Evolutionary conservation across 2,113 vertebrate species (phyloP), one percentile per base, ranked within the genome.

Genomic region (Hippocampus comes): DNA sequence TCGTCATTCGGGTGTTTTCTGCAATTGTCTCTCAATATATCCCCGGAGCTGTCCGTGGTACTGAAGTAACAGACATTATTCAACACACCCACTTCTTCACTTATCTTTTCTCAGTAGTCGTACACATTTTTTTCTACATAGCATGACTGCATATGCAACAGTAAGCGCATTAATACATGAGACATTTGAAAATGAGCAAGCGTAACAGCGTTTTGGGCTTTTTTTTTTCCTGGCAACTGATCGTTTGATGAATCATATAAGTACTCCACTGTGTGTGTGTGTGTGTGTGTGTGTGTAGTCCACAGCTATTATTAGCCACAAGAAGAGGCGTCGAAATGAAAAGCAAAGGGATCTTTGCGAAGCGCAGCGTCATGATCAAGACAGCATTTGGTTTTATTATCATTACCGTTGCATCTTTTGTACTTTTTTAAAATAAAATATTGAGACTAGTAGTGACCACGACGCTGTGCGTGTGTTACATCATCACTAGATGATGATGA

Each of bases 321-420:
- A 66, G 42, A 27, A 48, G 64, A 66, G 64, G 64, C 43, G 64
- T 66, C 38, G 14, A 66, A 66, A 49, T 25, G 23, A 66, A 46
- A 18, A 25, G 64, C 23, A 59, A 59, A 61, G 42, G 17, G 23
- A 66, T 48, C 43, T 27, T 48, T 48, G 23, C 3, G 38, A n/a
- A 48, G 23, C 14, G 34, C 27, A 48, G 43, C n/a, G 14, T 66
- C 42, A 48, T 66, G 42, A 66, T 66, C n/a, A 27, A 48, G 43
- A 66, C 23, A 20, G 64, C 64, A 9, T 61, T 61, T 30, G 34
- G 9, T 61, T 61, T 61, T 18, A 14, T 59, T 27, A 61, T 61
- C 5, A 20, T 8, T 18, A 15, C 23, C 3, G 5, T 27, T 59
- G 12, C 8, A 14, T 61, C 59, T 34, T 61, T 30, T 30, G 9